Percentiles rank a stretch among this genome's conserved stretches.
Evolutionary conservation across 1,140 invertebrate genomes (phyloP).

Genomic region (Drosophila aff.): DNA sequence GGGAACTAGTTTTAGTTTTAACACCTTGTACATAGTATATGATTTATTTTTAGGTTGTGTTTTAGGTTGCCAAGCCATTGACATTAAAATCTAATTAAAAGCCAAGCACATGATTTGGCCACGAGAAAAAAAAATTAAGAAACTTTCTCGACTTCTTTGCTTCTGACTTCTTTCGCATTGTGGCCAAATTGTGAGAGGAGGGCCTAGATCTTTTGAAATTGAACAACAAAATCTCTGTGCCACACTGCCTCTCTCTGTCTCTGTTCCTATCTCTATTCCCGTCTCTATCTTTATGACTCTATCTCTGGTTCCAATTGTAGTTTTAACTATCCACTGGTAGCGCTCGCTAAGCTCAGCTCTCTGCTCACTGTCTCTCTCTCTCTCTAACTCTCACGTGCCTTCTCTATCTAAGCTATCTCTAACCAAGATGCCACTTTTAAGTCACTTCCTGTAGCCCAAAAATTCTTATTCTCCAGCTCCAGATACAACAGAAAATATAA

Average conservation of each 20-base stretch:
- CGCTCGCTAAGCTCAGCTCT: slow-evolving; percentile 39
- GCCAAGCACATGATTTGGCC: slow-evolving; percentile 19
- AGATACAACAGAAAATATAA: neutral
- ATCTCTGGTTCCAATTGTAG: slow-evolving; percentile 46
- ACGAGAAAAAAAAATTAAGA: neutral
- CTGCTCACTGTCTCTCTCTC: slow-evolving; percentile 31
- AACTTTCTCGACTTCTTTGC: slow-evolving; percentile 34
- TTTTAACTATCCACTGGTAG: slow-evolving; percentile 57
- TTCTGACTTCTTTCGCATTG: neutral
- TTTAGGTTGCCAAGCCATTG: slow-evolving; percentile 40
- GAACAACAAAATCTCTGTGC: slow-evolving; percentile 16
- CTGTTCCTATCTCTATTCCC: slow-evolving; percentile 14
- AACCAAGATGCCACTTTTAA: slow-evolving; percentile 16
- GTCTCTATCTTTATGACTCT: slow-evolving; percentile 8
- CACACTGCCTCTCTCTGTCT: slow-evolving; percentile 6
- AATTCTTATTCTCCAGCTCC: slow-evolving; percentile 14
- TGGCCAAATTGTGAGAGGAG: slow-evolving; percentile 22
- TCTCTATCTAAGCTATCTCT: slow-evolving; percentile 4
- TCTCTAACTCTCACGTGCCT: slow-evolving; percentile 11
- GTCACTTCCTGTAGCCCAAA: slow-evolving; percentile 33
- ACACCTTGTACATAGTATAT: slow-evolving; percentile 38
- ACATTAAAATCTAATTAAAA: slow-evolving; percentile 38
- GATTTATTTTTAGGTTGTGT: slow-evolving; percentile 37
- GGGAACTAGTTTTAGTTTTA: slow-evolving; percentile 32
- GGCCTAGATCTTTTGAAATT: slow-evolving; percentile 31